Evolutionary conservation across 2,113 vertebrate genomes (phyloP).

Genomic region (Neogale vison): DNA sequence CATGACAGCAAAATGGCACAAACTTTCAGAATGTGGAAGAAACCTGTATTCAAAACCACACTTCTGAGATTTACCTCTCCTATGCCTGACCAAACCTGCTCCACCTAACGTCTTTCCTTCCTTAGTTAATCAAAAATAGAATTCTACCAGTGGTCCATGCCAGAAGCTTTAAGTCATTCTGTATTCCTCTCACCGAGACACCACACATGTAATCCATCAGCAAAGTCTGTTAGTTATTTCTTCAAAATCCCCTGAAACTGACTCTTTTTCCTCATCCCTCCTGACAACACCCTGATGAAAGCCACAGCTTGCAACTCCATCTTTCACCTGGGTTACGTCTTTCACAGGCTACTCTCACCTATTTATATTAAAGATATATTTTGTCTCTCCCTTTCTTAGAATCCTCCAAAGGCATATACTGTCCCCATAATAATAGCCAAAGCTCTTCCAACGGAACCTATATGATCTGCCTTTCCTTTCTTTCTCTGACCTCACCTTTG

Average conservation of each 20-base stretch:
- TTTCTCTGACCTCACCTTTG: not conserved
- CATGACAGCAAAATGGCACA: not conserved
- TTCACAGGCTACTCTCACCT: not conserved
- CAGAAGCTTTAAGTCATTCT: not conserved
- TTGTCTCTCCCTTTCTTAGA: not conserved
- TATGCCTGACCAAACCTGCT: not conserved
- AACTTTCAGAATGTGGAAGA: not conserved
- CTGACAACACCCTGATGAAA: not conserved
- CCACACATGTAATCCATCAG: not conserved
- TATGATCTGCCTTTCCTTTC: not conserved
- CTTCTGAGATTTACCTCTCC: not conserved
- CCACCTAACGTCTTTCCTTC: not conserved
- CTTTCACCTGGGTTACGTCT: not conserved
- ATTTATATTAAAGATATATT: not conserved
- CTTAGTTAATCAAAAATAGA: not conserved
- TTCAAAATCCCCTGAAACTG: not conserved
- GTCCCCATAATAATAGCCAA: not conserved
- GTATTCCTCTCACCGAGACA: not conserved
- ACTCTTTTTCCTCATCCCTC: not conserved
- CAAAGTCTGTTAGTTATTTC: not conserved
- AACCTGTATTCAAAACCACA: not conserved
- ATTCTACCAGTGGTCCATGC: not conserved
- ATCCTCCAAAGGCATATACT: no score
- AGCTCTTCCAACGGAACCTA: not conserved
- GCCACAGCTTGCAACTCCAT: not conserved